phyloP scores from a whole-genome alignment of 1,140 invertebrate genomes.

The Nomia melanderi region DNA sequence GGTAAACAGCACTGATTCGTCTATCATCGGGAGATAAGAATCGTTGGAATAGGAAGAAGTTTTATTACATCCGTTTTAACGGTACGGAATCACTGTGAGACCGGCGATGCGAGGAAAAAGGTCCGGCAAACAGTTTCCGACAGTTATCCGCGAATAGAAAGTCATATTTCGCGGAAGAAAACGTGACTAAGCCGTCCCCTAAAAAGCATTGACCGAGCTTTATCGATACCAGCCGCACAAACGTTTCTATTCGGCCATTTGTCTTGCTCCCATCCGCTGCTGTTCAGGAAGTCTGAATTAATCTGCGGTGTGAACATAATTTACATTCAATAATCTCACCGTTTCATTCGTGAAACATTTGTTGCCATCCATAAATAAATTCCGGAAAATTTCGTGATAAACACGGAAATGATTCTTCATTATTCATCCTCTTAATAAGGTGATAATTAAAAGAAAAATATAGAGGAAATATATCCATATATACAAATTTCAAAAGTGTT shows the following conservation, averaged over 20 bases:
- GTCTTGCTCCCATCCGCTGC: neutral
- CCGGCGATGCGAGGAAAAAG: neutral
- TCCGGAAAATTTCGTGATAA: neutral
- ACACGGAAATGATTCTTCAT: neutral
- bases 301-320: constrained; percentile 2
- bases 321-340: neutral
- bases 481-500: too few relatives aligned
- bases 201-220: neutral
- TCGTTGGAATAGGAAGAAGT: constrained; percentile 13
- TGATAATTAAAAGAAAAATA: too few relatives aligned
- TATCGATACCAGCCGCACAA: neutral
- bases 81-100: neutral
- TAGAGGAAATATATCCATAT: too few relatives aligned
- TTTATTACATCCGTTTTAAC: constrained; percentile 40
- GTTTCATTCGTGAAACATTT: neutral
- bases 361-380: neutral
- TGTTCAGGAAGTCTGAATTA: neutral
- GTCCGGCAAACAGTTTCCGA: constrained; percentile 10
- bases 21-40: neutral
- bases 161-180: constrained; percentile 13
- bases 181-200: neutral
- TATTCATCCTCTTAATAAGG: too few relatives aligned
- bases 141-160: constrained; percentile 22
- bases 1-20: neutral
- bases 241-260: neutral